Conservation (phyloP, 2,113 vertebrate genomes). For the Pollimyrus isidori region DNA sequence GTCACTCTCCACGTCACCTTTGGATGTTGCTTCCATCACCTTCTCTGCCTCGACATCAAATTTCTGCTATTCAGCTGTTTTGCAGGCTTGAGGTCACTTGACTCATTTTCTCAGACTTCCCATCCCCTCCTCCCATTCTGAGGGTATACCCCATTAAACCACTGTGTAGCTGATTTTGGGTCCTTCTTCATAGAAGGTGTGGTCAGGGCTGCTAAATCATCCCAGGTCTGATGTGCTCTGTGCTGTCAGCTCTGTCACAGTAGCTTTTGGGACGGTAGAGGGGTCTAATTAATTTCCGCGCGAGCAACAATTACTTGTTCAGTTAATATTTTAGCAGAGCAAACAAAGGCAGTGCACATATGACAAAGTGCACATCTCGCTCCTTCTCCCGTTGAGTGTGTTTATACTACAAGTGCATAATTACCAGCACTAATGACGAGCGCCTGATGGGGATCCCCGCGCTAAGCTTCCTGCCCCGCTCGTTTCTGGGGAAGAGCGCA, state of each 20-base stretch:
- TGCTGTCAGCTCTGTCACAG: background rate
- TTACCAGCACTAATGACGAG: background rate
- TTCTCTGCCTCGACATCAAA: slow-evolving; percentile 16
- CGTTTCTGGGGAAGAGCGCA: background rate
- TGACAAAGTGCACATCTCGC: slow-evolving; percentile 1
- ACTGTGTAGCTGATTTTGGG: background rate
- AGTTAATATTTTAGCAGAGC: slow-evolving; percentile 16
- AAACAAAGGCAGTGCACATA: slow-evolving; percentile 17
- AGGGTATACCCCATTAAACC: background rate
- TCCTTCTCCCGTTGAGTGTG: slow-evolving; percentile 4
- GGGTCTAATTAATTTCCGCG: slow-evolving; percentile 13
- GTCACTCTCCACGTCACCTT: slow-evolving; percentile 6
- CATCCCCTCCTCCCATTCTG: background rate
- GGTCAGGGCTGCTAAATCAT: background rate
- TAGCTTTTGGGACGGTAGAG: too few relatives aligned
- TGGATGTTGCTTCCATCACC: slow-evolving; percentile 4
- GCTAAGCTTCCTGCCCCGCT: background rate
- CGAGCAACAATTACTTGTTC: slow-evolving; percentile 23
- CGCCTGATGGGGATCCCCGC: background rate
- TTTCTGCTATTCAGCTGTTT: slow-evolving; percentile 8
- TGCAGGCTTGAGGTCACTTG: slow-evolving; percentile 12
- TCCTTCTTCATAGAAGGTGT: background rate
- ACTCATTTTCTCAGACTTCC: slow-evolving; percentile 5
- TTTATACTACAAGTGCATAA: slow-evolving; percentile 14
- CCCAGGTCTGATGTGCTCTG: background rate